Evolutionary conservation across 2,888 invertebrate genomes (phyloP).

Genomic region (Metacarcinus magister): DNA sequence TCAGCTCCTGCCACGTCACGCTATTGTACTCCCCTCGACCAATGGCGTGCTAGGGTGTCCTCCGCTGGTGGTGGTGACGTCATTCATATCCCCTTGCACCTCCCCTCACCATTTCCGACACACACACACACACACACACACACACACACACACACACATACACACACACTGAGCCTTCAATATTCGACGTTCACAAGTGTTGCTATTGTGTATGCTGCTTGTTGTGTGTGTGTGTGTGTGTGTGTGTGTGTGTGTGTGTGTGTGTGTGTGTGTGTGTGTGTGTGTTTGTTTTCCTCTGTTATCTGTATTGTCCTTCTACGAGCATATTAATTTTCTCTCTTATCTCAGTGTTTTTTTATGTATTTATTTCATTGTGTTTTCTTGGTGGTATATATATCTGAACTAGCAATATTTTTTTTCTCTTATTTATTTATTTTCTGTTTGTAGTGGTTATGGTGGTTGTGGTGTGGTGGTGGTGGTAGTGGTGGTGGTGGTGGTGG

Average conservation of each 20-base stretch:
- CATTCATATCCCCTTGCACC: conserved; percentile 8
- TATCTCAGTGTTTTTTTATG: no score
- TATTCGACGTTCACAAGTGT: background rate
- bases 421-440: background rate
- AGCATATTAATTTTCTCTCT: no score
- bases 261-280: no score
- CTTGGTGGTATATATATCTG: background rate
- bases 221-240: background rate
- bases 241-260: background rate
- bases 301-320: background rate
- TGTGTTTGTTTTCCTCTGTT: no score
- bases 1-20: conserved; percentile 61
- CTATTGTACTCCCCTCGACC: conserved; percentile 58
- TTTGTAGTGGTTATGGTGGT: background rate
- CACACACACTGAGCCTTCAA: background rate
- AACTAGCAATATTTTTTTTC: no score
- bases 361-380: no score
- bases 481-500: background rate
- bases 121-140: conserved; percentile 57
- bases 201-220: background rate
- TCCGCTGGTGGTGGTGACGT: background rate
- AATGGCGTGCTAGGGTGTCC: conserved; percentile 42
- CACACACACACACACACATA: conserved; percentile 57
- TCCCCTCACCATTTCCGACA: background rate
- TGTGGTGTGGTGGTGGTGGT: background rate